phyloP scores from a whole-genome alignment of 1,140 invertebrate genomes.

The Drosophila eugracilis region DNA sequence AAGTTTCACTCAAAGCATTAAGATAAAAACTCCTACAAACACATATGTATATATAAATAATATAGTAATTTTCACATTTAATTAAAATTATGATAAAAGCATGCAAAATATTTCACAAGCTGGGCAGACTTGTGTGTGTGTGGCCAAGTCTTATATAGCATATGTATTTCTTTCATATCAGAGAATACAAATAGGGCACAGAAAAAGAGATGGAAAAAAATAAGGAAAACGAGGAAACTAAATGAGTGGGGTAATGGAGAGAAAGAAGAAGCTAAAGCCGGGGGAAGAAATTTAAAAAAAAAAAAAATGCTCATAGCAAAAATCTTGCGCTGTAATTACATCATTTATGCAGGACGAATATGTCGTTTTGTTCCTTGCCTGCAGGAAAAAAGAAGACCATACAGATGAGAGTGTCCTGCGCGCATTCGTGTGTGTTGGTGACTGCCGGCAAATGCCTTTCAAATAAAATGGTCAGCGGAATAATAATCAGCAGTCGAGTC shows the following conservation, averaged over 20 bases:
- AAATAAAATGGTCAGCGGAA: conserved; percentile 83
- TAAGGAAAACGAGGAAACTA: conserved; percentile 37
- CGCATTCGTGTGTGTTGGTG: conserved; percentile 36
- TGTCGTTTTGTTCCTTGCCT: conserved; percentile 72
- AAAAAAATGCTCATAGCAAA: conserved; percentile 83
- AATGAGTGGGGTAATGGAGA: conserved; percentile 33
- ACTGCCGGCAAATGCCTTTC: conserved; percentile 73
- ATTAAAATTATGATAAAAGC: conserved; percentile 81
- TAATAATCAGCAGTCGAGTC: conserved; percentile 70
- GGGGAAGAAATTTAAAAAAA: conserved; percentile 81
- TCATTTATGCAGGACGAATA: conserved; percentile 84
- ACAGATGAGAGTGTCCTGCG: conserved; percentile 28
- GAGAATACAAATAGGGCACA: conserved; percentile 19
- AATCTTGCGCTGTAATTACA: conserved; percentile 83
- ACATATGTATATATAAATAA: conserved; percentile 62
- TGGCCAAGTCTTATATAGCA: conserved; percentile 13
- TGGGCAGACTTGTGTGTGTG: conserved; percentile 43
- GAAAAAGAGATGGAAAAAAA: not conserved
- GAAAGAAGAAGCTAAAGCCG: not conserved
- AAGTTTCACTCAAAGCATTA: not conserved
- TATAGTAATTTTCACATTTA: conserved; percentile 78
- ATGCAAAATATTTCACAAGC: conserved; percentile 77
- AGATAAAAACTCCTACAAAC: conserved; percentile 3
- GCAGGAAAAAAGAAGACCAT: conserved; percentile 13
- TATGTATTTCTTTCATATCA: conserved; percentile 22